Evolutionary conservation across 2,888 invertebrate species (phyloP).

Genomic region (Heliothis peltigera): DNA sequence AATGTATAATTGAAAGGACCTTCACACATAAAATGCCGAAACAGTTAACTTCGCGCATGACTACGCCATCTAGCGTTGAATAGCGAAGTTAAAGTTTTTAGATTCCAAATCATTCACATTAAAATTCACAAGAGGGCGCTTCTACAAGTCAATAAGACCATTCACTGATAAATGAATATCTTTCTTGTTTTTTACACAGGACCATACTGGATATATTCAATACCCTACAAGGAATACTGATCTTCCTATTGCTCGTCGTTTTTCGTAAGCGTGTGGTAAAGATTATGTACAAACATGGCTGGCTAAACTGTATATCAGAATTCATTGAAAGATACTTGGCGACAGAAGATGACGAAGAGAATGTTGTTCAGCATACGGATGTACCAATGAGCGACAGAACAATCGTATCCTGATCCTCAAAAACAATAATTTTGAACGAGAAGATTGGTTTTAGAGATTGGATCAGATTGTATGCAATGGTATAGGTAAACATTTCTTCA

Average conservation of each 20-base stretch:
- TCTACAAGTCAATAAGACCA: background rate
- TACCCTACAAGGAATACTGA: constrained; percentile 90
- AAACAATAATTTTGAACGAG: too few relatives aligned
- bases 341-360: constrained; percentile 84
- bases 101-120: background rate
- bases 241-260: constrained; percentile 91
- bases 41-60: background rate
- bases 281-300: constrained; percentile 74
- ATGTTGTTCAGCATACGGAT: constrained; percentile 80
- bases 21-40: background rate
- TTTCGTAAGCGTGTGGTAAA: constrained; percentile 88
- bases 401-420: background rate
- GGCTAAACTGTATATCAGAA: constrained; percentile 74
- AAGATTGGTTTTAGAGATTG: too few relatives aligned
- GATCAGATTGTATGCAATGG: too few relatives aligned
- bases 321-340: constrained; percentile 75
- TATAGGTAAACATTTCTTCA: too few relatives aligned
- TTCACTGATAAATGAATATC: background rate
- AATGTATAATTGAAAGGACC: background rate
- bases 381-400: constrained; percentile 74
- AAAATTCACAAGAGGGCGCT: background rate
- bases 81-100: background rate
- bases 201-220: constrained; percentile 90
- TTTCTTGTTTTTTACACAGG: constrained; percentile 75
- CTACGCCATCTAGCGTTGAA: background rate